phyloP scores from a whole-genome alignment of 23 tunicate genomes.

The Styela clava region DNA sequence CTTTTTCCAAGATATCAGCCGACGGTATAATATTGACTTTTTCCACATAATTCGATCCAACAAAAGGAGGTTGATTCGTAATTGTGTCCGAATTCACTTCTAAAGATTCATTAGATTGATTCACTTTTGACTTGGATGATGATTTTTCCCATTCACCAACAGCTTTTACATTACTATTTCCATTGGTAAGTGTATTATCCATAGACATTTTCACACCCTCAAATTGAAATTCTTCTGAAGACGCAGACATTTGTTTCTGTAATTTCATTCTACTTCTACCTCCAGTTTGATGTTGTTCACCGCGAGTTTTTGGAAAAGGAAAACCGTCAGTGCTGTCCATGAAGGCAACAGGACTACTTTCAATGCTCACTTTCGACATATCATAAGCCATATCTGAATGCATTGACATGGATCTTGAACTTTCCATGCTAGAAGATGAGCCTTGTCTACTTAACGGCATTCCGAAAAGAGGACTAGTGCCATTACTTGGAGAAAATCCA shows the following conservation, averaged over 20 bases:
- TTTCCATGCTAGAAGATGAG: background rate
- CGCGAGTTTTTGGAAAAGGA: background rate
- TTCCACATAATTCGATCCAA: background rate
- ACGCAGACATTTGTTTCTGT: conserved; percentile 55
- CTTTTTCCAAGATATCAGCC: background rate
- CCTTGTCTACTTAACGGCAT: background rate
- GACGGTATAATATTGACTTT: background rate
- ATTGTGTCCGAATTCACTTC: conserved; percentile 28
- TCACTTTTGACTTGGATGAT: conserved; percentile 58
- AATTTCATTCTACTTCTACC: conserved; percentile 12
- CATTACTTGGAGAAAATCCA: background rate
- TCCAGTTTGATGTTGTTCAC: background rate
- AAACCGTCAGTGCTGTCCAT: background rate
- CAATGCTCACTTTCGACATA: conserved; percentile 1
- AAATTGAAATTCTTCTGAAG: conserved; percentile 56
- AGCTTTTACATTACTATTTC: conserved; percentile 23
- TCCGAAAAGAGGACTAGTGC: background rate
- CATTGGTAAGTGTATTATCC: conserved; percentile 26
- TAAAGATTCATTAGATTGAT: conserved; percentile 37
- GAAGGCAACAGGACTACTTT: background rate
- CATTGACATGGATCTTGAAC: background rate
- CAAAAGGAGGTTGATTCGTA: background rate
- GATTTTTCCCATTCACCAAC: conserved; percentile 68
- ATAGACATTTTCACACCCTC: conserved; percentile 53
- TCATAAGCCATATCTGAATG: conserved; percentile 6